Percentiles rank a stretch among this genome's conserved stretches.
phyloP scores from a whole-genome alignment of 2,113 vertebrate genomes.

The Otolemur garnettii region DNA sequence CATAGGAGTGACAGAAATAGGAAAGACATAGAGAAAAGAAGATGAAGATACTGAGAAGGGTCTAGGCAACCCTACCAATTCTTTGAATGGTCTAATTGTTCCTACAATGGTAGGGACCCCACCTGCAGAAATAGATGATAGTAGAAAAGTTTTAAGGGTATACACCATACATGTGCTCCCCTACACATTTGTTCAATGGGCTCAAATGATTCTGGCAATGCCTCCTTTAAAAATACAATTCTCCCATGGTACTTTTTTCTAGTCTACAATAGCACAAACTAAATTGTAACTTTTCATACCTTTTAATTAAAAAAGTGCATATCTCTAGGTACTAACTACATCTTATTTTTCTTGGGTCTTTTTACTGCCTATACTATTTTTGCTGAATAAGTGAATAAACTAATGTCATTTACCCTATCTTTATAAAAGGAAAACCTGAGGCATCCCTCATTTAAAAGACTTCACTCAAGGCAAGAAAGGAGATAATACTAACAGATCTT shows the following conservation, averaged over 20 bases:
- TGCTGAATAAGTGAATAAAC: constrained; percentile 26
- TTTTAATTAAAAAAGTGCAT: constrained; percentile 16
- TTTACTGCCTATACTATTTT: constrained; percentile 21
- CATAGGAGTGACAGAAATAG: not conserved
- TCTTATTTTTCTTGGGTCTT: not conserved
- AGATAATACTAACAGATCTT: not conserved
- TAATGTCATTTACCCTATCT: constrained; percentile 13
- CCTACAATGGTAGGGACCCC: not conserved
- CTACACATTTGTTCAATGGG: not conserved
- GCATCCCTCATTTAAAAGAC: constrained; percentile 11
- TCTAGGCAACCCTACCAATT: constrained; percentile 1
- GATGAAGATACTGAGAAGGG: not conserved
- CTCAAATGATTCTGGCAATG: not conserved
- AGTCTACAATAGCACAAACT: not conserved
- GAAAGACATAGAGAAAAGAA: constrained; percentile 23
- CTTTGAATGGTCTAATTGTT: constrained; percentile 1
- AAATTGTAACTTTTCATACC: not conserved
- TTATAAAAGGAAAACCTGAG: constrained; percentile 35
- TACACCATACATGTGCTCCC: not conserved
- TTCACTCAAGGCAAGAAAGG: not conserved
- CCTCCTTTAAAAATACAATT: not conserved
- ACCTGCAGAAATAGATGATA: not conserved
- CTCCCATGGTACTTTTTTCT: not conserved
- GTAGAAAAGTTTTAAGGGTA: constrained; percentile 10
- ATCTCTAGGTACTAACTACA: not conserved